Evolutionary conservation across 2,888 invertebrate genomes (phyloP).

Genomic region (Dascillus cervinus): DNA sequence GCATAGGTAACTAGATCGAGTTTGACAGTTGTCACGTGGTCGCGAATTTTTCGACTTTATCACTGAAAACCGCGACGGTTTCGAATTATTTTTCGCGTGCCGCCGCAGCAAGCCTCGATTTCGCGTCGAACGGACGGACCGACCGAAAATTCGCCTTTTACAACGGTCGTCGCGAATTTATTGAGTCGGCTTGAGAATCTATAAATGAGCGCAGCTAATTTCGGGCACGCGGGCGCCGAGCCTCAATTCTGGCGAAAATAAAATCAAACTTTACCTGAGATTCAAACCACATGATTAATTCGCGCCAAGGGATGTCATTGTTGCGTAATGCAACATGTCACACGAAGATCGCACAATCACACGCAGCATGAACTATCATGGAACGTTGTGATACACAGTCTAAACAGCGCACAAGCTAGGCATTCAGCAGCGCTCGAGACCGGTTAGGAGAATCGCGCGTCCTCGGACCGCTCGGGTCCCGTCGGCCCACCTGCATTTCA

Average conservation of each 20-base stretch:
- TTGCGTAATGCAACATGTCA: conserved; percentile 41
- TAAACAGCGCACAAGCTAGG: conserved; percentile 30
- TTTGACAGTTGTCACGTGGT: conserved; percentile 44
- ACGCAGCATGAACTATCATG: conserved; percentile 31
- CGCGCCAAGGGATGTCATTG: conserved; percentile 37
- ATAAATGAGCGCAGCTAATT: too few species aligned
- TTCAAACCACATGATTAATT: conserved; percentile 44
- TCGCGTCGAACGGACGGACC: background rate
- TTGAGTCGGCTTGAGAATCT: too few species aligned
- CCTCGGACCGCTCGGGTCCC: conserved; percentile 37
- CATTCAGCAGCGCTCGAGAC: conserved; percentile 36
- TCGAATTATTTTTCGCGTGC: conserved; percentile 1
- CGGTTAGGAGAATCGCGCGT: conserved; percentile 33
- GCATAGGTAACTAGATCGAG: conserved; percentile 42
- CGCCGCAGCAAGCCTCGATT: background rate
- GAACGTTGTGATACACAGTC: conserved; percentile 32
- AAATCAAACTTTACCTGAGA: conserved; percentile 43
- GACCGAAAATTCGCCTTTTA: conserved; percentile 3
- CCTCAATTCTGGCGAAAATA: too few species aligned
- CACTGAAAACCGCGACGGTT: conserved; percentile 8
- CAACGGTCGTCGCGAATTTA: too few species aligned
- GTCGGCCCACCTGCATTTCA: conserved; percentile 51
- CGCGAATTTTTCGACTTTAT: conserved; percentile 12
- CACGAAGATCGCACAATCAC: conserved; percentile 29
- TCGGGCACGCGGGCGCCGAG: too few species aligned